These are phyloP conservation scores for Cerastoderma edule DNA, from an alignment of 2,888 invertebrate genomes.

Conservation along the genomic window DNA sequence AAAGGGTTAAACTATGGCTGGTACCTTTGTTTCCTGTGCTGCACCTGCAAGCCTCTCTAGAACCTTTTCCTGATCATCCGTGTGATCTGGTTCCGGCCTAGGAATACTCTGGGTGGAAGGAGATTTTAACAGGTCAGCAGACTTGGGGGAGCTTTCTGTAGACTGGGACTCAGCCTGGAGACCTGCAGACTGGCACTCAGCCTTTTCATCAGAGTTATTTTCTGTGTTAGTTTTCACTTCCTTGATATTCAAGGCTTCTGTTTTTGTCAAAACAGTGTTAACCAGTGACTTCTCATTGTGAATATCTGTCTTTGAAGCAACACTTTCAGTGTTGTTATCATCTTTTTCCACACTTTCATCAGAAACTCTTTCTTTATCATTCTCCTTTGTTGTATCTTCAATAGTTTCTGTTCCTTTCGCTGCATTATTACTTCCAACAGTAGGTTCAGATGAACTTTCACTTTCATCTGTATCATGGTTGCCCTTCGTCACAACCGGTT, in stretches of 20 bases:
- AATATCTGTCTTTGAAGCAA: no score
- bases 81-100: slow-evolving; percentile 53
- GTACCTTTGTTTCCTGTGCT: slow-evolving; percentile 42
- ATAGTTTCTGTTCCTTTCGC: background rate
- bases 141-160: slow-evolving; percentile 2
- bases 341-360: background rate
- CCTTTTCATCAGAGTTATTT: slow-evolving; percentile 13
- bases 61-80: slow-evolving; percentile 53
- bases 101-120: slow-evolving; percentile 57
- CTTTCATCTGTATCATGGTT: background rate
- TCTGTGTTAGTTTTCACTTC: no score
- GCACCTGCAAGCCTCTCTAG: slow-evolving; percentile 45
- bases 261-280: no score
- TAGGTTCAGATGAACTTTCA: background rate
- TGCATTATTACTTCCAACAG: background rate
- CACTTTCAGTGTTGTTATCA: background rate
- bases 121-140: slow-evolving; percentile 43
- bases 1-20: no score
- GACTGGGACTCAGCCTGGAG: no score
- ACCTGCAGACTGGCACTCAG: slow-evolving; percentile 7
- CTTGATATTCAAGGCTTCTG: no score
- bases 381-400: background rate
- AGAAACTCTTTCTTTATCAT: background rate
- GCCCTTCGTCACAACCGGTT: slow-evolving; percentile 4
- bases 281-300: no score